Percentiles rank a stretch among this genome's conserved stretches.
Conservation (phyloP, 2,888 invertebrate genomes). For the Linnaemya tessellans region DNA sequence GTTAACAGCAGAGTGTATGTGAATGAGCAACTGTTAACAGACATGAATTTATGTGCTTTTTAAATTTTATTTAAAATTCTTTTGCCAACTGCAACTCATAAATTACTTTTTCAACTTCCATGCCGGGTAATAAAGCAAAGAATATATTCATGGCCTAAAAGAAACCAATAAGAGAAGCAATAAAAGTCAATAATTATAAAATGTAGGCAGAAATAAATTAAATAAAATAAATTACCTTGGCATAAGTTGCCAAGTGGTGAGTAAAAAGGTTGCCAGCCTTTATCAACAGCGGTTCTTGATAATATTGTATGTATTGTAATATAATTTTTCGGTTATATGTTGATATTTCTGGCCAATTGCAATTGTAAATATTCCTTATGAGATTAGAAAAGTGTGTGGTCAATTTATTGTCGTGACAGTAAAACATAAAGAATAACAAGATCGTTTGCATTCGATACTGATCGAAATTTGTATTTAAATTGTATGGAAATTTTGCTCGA, state of each 20-base stretch:
- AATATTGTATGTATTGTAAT: constrained; percentile 78
- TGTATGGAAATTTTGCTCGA: no score
- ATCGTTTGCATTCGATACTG: constrained; percentile 77
- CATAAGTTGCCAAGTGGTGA: constrained; percentile 78
- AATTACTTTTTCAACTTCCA: constrained; percentile 62
- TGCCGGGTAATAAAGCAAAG: constrained; percentile 79
- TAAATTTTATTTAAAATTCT: background rate
- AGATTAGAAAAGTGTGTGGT: constrained; percentile 77
- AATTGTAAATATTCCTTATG: constrained; percentile 75
- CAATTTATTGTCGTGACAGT: constrained; percentile 79
- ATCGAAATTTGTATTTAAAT: no score
- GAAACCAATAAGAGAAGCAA: constrained; percentile 10
- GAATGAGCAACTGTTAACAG: background rate
- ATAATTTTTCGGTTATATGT: constrained; percentile 75
- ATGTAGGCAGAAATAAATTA: background rate
- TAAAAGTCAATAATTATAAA: background rate
- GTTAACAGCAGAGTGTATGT: constrained; percentile 8
- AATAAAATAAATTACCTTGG: constrained; percentile 75
- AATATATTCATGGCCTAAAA: constrained; percentile 79
- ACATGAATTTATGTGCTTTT: background rate
- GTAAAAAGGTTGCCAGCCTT: constrained; percentile 79
- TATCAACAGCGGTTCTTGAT: constrained; percentile 77
- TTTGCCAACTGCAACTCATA: background rate
- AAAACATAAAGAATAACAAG: constrained; percentile 80
- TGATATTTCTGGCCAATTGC: constrained; percentile 79